Evolutionary conservation across 1,140 invertebrate species (phyloP).

Genomic region (Cotesia chilonis): DNA sequence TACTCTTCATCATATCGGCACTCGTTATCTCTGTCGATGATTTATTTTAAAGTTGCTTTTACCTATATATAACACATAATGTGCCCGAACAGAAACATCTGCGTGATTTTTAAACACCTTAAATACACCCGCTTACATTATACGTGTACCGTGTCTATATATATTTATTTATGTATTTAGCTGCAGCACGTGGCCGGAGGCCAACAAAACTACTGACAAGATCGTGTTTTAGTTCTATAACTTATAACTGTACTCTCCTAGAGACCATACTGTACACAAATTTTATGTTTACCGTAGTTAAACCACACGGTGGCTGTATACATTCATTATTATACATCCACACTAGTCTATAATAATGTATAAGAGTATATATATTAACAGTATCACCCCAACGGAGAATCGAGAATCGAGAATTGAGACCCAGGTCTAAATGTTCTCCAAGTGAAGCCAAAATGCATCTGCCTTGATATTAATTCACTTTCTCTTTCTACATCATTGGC

Average conservation of each 20-base stretch:
- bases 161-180: conserved; percentile 40
- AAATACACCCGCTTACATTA: background rate
- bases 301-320: conserved; percentile 8
- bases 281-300: conserved; percentile 27
- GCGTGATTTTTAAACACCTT: background rate
- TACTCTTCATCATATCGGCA: background rate
- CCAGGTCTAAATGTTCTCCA: conserved; percentile 33
- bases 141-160: conserved; percentile 18
- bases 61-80: background rate
- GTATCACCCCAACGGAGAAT: background rate
- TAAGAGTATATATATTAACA: background rate
- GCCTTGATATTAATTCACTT: conserved; percentile 11
- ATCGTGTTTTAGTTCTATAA: background rate
- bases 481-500: background rate
- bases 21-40: background rate
- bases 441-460: conserved; percentile 24
- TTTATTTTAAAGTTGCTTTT: conserved; percentile 7
- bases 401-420: no score
- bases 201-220: conserved; percentile 1
- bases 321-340: background rate
- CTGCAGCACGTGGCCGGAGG: conserved; percentile 34
- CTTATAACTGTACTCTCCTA: conserved; percentile 6
- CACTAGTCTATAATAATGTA: conserved; percentile 17
- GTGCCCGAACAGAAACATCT: conserved; percentile 12
- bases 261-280: background rate